These are phyloP conservation scores for Hymenochirus boettgeri DNA, from an alignment of 2,113 vertebrate genomes.

Conservation along the genomic window DNA sequence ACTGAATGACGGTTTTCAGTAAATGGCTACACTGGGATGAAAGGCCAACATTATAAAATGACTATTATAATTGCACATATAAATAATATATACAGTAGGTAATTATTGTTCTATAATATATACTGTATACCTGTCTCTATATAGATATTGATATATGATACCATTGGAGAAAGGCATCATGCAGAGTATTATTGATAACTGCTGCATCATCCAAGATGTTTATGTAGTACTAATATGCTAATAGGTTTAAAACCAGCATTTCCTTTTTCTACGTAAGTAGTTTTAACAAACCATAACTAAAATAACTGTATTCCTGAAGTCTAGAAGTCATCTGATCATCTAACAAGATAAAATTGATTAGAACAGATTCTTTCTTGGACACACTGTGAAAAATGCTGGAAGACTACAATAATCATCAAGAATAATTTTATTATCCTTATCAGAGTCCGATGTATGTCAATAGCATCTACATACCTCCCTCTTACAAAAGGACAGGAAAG, in stretches of 20 bases:
- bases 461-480: constrained; percentile 19
- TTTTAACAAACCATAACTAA: background rate
- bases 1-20: no score
- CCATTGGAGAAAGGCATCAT: no score
- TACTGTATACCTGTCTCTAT: no score
- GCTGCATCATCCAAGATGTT: no score
- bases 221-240: background rate
- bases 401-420: constrained; percentile 2
- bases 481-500: constrained; percentile 12
- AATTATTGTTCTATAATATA: no score
- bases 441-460: constrained; percentile 11
- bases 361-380: background rate
- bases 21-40: no score
- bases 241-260: background rate
- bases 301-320: background rate
- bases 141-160: no score
- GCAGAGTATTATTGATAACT: no score
- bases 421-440: background rate
- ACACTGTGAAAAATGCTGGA: background rate
- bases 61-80: no score
- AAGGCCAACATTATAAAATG: no score
- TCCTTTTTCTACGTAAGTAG: background rate
- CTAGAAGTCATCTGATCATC: background rate
- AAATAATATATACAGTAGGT: no score
- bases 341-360: background rate